Evolutionary conservation across 1,140 invertebrate genomes (phyloP).

Genomic region (Trichonephila clavipes): DNA sequence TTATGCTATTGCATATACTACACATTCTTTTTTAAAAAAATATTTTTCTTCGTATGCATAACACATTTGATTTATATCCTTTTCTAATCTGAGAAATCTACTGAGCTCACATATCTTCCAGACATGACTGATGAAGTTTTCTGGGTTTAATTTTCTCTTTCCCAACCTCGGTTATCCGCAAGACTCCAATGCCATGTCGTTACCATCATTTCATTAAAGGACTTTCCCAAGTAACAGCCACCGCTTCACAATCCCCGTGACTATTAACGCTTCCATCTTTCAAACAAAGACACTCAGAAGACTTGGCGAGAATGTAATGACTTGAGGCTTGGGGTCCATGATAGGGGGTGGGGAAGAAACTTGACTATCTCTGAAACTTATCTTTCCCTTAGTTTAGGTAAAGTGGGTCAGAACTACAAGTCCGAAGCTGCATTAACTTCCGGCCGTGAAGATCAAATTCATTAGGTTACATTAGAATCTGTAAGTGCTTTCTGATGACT

Average conservation of each 20-base stretch:
- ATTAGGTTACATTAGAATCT: conserved; percentile 73
- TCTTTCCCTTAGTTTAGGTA: conserved; percentile 40
- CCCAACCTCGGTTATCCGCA: background rate
- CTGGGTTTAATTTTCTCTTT: background rate
- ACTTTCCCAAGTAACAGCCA: conserved; percentile 11
- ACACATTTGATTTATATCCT: no score
- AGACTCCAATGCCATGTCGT: conserved; percentile 29
- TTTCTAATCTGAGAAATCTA: background rate
- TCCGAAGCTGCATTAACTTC: conserved; percentile 56
- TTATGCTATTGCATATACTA: no score
- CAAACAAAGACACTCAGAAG: conserved; percentile 48
- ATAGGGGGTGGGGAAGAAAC: no score
- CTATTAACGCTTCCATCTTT: conserved; percentile 54
- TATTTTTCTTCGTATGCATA: no score
- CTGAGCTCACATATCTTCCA: background rate
- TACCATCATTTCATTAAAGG: conserved; percentile 17
- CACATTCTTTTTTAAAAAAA: no score
- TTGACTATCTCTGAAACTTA: conserved; percentile 20
- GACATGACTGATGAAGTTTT: background rate
- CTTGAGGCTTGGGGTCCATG: background rate
- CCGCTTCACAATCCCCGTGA: conserved; percentile 12
- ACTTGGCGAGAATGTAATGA: conserved; percentile 36
- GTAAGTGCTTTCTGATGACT: conserved; percentile 75
- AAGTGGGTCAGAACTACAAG: conserved; percentile 69
- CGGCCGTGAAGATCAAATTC: conserved; percentile 68